Base-by-base conservation (phyloP, 2,888 invertebrate genomes). In the Phengaris arion region DNA sequence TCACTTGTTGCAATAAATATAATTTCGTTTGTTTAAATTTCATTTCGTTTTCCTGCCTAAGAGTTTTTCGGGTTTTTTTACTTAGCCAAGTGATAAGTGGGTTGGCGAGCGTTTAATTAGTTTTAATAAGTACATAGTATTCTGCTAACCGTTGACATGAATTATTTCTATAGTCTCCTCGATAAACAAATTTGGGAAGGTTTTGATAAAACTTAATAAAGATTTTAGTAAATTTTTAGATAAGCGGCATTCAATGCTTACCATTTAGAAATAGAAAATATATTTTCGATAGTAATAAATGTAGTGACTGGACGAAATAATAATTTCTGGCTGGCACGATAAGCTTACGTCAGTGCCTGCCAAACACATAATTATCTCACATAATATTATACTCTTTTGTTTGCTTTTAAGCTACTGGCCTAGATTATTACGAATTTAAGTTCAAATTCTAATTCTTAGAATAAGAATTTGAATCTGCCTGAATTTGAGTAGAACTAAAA, bases 1-100 rank as follows among this genome's bases (percentile, higher is more conserved):
- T 82, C 83, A 87, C 86, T 88, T 88, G 86, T 86, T 85, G 85
- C 59, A 74, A 76, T 75, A 78, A 78, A 76, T 77, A 76, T 76
- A 76, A 79, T 73, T 75, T 76, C 48, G 51, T 70, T 70, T 70
- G 70, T 70, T 70, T 51, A 48, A 70, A 70, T 70, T 70, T 75
- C 75, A 76, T 54, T 57, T 74, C 46, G 45, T 7, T 74, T 74
- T 74, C 57, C 59, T 35, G 35, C 51, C 64, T 74, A n/a, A 35
- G 12, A 12, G 10, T 22, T 72, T 72, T 72, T 72, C 13, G 35
- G 13, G 1, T 72, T 69, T 15, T 69, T 48, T 9, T 64, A 64
- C 64, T 64, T 45, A 64, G 6, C 35, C 13, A 6, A 64, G 64
- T 35, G 35, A 64, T 13, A 64, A 64, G 45, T 64, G 35, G 13